Evolutionary conservation across 2,113 vertebrate species (phyloP), one percentile per base, ranked within the genome.

Genomic region (Manacus vitellinus): DNA sequence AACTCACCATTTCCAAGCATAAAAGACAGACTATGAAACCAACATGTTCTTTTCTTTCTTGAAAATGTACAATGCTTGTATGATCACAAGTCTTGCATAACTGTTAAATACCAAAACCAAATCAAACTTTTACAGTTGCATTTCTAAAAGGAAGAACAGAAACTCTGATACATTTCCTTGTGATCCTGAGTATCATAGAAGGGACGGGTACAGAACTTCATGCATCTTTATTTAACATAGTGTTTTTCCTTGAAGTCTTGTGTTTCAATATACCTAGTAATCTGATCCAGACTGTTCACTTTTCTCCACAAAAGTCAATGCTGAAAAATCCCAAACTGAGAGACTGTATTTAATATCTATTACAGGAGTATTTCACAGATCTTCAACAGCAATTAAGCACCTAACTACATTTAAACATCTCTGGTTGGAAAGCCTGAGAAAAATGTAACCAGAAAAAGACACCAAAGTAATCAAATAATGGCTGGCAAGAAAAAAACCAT

Each of bases 1-100:
- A 88, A 33, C 21, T 83, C 59, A 73, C 37, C 27, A 35, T 82
- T 93, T 92, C 43, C 47, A 93, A 73, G 10, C 0, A 9, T 77
- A 76, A 93, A 89, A 93, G 81, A 41, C 56, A 82, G 66, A 92
- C 58, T 47, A 43, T 46, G 81, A 92, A 93, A 35, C 22, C 24
- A 80, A 93, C 77, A 86, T 39, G 25, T 71, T 79, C 78, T 92
- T 88, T 92, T 84, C 41, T 92, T 73, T 88, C 49, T 47, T 90
- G 17, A 86, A 92, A 94, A 67, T 3, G 18, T 83, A 67, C 31
- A 83, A 47, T 39, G n/a, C 75, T 80, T 76, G 9, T 77, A 86
- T 44, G 59, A 93, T 89, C 87, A 89, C 67, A 87, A 43, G 24
- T 30, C 81, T 79, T 87, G 74, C 67, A 85, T 59, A 80, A 20